These are phyloP conservation scores for Carapus acus DNA, from an alignment of 2,797 vertebrate species.

Conservation along the genomic window DNA sequence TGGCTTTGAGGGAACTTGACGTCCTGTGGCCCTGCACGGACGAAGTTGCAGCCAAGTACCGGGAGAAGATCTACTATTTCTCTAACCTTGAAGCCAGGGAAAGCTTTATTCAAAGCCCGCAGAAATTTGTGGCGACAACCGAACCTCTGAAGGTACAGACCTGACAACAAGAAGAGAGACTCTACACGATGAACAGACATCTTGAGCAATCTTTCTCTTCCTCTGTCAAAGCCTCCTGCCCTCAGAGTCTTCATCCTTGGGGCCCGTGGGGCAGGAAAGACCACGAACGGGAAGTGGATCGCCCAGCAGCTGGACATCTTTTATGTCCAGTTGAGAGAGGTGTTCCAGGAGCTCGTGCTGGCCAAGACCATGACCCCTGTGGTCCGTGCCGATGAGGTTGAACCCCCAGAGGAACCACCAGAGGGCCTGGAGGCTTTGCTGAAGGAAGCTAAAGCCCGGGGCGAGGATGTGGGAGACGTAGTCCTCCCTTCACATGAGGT, in stretches of 20 bases:
- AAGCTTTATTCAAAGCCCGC: slow-evolving; percentile 79
- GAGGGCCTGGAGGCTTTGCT: slow-evolving; percentile 50
- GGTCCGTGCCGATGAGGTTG: slow-evolving; percentile 69
- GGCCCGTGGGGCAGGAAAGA: slow-evolving; percentile 83
- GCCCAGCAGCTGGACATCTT: slow-evolving; percentile 84
- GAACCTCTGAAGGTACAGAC: slow-evolving; percentile 79
- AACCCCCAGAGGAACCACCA: slow-evolving; percentile 56
- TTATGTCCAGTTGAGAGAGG: slow-evolving; percentile 89
- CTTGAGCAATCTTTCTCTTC: slow-evolving; percentile 4
- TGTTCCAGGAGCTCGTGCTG: slow-evolving; percentile 83
- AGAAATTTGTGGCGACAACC: slow-evolving; percentile 72
- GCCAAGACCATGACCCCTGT: slow-evolving; percentile 77
- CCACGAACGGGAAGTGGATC: slow-evolving; percentile 74
- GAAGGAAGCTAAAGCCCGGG: slow-evolving; percentile 24
- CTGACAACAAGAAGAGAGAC: slow-evolving; percentile 4
- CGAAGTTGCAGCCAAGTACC: slow-evolving; percentile 80
- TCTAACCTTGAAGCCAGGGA: slow-evolving; percentile 75
- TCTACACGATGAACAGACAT: neutral
- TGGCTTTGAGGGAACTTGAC: slow-evolving; percentile 79
- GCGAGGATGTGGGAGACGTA: slow-evolving; percentile 18
- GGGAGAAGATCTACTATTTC: slow-evolving; percentile 84
- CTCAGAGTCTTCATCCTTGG: slow-evolving; percentile 82
- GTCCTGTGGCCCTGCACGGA: slow-evolving; percentile 74
- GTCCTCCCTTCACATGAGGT: too few relatives aligned
- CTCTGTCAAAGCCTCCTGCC: slow-evolving; percentile 78